Percentiles rank a stretch among this genome's conserved stretches.
phyloP scores from a whole-genome alignment of 2,888 invertebrate genomes.

The Mesodorylaimus sp. region DNA sequence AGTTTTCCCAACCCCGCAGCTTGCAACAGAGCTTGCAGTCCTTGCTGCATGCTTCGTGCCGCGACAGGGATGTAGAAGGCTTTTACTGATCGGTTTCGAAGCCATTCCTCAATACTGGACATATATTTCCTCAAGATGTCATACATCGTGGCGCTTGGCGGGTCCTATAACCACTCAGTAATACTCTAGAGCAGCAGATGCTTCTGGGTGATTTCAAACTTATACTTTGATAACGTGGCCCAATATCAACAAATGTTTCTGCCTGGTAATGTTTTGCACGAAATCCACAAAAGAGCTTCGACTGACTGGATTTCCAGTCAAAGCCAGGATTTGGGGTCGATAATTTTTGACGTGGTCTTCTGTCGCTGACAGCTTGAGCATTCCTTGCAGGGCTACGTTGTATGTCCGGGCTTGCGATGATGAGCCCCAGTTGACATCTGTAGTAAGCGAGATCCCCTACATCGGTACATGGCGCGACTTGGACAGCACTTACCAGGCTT shows the following conservation, averaged over 20 bases:
- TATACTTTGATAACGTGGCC: constrained; percentile 63
- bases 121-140: constrained; percentile 11
- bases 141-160: no score
- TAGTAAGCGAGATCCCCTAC: no score
- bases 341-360: constrained; percentile 64
- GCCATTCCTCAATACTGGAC: constrained; percentile 56
- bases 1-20: constrained; percentile 80
- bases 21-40: constrained; percentile 63
- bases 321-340: constrained; percentile 17
- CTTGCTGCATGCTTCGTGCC: constrained; percentile 36
- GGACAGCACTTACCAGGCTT: constrained; percentile 74
- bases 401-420: constrained; percentile 32
- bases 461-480: no score
- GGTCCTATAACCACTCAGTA: no score
- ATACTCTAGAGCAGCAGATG: no score
- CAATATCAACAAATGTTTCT: constrained; percentile 68
- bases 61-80: constrained; percentile 56
- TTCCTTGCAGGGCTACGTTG: constrained; percentile 23
- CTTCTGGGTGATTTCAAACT: no score
- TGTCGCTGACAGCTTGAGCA: constrained; percentile 65
- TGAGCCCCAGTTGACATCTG: constrained; percentile 11
- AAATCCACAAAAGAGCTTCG: constrained; percentile 20
- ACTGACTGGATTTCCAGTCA: constrained; percentile 21
- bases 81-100: constrained; percentile 58
- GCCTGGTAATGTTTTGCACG: constrained; percentile 38